Base-by-base conservation (phyloP, 2,888 invertebrate genomes). In the Euclidia mi region DNA sequence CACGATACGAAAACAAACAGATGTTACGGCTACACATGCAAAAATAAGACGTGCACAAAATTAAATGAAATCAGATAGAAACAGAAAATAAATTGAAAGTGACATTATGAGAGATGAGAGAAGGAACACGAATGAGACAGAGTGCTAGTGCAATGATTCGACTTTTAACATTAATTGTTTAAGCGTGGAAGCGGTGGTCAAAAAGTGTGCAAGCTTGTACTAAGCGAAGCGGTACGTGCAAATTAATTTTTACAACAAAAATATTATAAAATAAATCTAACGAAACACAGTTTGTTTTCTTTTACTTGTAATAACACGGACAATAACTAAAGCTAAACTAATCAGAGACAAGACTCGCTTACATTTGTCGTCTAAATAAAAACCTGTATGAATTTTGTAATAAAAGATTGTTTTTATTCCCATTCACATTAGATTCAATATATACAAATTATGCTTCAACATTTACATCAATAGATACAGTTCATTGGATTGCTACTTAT, bases 371-470 rank as follows among this genome's bases (percentile, higher is more conserved):
- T 53, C 37, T 71, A 91, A 93, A 93, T 92, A 81, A 92, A 93
- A 93, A 87, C 79, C 84, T 88, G 76, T 66, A 64, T 82, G 60
- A 63, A 81, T 89, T 93, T 93, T 92, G 90, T 93, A 92, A 88
- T 93, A 94, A 94, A 94, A 91, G 84, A 76, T 88, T 85, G 82
- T 89, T 91, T n/a, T 92, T 91, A 90, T 92, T 92, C 87, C 81
- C 87, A 84, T 92, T 92, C 92, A 93, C 92, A 94, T 91, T 85
- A 85, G 81, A 82, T 90, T 92, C 94, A 89, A 92, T 94, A 94
- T 94, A 94, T 94, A 94, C 94, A 94, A 90, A 94, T 93, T 89
- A 91, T 87, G 84, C 82, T 82, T 88, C 82, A 91, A 91, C 91
- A 93, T 94, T 92, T 93, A 94, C 92, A 92, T 81, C 85, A 82